phyloP scores from a whole-genome alignment of 2,797 vertebrate species.

The Synaphobranchus kaupii region DNA sequence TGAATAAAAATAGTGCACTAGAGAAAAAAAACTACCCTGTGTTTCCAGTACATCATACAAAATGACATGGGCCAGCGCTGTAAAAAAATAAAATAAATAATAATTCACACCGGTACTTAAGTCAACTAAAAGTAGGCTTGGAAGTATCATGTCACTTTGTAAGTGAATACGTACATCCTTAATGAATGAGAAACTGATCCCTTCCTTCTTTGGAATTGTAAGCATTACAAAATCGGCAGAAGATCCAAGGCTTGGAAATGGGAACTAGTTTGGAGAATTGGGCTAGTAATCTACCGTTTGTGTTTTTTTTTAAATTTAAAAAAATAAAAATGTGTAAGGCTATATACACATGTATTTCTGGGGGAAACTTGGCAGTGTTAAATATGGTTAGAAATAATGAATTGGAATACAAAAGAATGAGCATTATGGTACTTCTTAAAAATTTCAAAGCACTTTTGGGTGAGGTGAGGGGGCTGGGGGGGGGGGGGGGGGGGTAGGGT shows the following conservation, averaged over 20 bases:
- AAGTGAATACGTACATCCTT: too few relatives aligned
- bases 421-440: too few relatives aligned
- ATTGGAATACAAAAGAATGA: too few relatives aligned
- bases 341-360: too few relatives aligned
- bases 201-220: not conserved
- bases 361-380: too few relatives aligned
- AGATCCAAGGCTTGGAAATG: not conserved
- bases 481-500: too few relatives aligned
- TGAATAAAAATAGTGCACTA: not conserved
- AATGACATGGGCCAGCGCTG: not conserved
- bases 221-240: too few relatives aligned
- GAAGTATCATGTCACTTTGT: not conserved
- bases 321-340: too few relatives aligned
- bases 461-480: too few relatives aligned
- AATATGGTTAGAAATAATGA: too few relatives aligned
- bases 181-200: not conserved
- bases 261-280: not conserved
- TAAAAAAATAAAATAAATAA: not conserved
- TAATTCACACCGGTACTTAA: not conserved
- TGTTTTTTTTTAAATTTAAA: too few relatives aligned
- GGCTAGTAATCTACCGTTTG: too few relatives aligned
- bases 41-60: not conserved
- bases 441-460: not conserved
- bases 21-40: not conserved
- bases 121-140: not conserved